Conservation (phyloP, 2,113 vertebrate genomes). For the Pseudorectes ferrugineus region DNA sequence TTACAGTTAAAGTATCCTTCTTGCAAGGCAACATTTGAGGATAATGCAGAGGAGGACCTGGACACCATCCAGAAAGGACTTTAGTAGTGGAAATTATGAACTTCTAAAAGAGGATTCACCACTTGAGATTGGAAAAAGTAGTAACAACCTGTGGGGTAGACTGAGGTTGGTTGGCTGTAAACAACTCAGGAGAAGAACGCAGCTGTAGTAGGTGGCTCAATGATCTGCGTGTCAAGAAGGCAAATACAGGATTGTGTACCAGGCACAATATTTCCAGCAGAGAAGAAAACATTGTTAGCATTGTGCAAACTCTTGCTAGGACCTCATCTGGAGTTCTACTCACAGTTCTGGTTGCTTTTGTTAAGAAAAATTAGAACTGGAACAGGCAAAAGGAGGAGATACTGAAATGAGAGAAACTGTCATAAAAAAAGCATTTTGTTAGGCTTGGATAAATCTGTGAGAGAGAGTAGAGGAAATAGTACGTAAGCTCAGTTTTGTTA, state of each 20-base stretch:
- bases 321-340: neutral
- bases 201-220: rapidly evolving
- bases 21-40: neutral
- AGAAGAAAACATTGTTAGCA: neutral
- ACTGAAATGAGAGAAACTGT: neutral
- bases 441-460: neutral
- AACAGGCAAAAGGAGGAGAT: neutral
- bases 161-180: neutral
- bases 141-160: neutral
- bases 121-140: neutral
- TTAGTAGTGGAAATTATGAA: neutral
- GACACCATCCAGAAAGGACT: neutral
- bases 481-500: neutral
- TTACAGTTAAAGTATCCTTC: neutral
- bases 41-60: neutral
- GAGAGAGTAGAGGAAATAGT: neutral
- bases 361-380: neutral
- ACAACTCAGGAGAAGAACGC: neutral
- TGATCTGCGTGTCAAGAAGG: neutral
- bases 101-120: neutral
- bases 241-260: neutral
- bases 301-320: neutral
- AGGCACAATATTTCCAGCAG: neutral
- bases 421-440: neutral
- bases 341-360: neutral